Conservation (phyloP, 2,113 vertebrate species). For the Mohoua ochrocephala region DNA sequence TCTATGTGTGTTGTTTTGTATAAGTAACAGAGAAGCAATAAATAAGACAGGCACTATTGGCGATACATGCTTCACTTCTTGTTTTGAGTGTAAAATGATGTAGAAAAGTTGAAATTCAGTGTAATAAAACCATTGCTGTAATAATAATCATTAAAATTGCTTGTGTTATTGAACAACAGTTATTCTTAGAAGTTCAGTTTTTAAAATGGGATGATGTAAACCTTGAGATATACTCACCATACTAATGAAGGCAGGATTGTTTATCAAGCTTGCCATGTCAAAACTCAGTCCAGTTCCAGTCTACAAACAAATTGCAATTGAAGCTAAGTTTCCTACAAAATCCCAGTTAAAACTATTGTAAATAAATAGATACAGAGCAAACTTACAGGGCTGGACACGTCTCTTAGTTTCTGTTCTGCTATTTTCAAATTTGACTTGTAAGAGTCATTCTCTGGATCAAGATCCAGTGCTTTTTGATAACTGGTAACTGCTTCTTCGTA, state of each 20-base stretch:
- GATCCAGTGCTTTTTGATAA: constrained; percentile 93
- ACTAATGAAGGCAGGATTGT: constrained; percentile 98
- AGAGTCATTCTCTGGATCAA: constrained; percentile 96
- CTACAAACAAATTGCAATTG: constrained; percentile 70
- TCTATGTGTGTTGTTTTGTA: not conserved
- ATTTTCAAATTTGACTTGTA: constrained; percentile 97
- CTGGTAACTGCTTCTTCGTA: constrained; percentile 91
- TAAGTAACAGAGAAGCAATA: not conserved
- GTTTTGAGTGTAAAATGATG: not conserved
- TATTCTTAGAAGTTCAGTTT: not conserved
- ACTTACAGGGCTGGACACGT: constrained; percentile 90
- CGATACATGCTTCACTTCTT: not conserved
- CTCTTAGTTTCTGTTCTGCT: constrained; percentile 93
- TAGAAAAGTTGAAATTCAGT: not conserved
- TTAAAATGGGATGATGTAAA: not conserved
- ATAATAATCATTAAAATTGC: not conserved
- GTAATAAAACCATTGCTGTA: not conserved
- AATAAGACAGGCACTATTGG: not conserved
- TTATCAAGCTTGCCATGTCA: constrained; percentile 98
- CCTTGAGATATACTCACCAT: constrained; percentile 82
- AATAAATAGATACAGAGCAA: not conserved
- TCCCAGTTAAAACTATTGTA: not conserved
- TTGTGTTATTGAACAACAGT: not conserved
- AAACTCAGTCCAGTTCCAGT: constrained; percentile 91
- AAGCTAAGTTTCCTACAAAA: constrained; percentile 20